Evolutionary conservation across 2,797 vertebrate genomes (phyloP).

Genomic region (Lemur catta): DNA sequence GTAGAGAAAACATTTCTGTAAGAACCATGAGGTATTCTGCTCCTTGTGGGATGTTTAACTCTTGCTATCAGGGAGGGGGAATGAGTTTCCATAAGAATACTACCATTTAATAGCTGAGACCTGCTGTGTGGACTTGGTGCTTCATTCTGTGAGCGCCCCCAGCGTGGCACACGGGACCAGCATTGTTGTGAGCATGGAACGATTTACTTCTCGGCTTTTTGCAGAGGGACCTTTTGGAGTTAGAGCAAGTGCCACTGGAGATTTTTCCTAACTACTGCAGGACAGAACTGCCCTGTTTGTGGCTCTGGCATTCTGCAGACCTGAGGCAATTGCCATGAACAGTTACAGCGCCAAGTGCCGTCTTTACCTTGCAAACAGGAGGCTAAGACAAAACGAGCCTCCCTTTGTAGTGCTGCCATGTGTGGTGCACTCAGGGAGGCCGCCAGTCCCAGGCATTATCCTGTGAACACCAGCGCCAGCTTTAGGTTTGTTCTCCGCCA

Average conservation of each 20-base stretch:
- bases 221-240: too few relatives aligned
- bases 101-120: background rate
- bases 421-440: fast-evolving
- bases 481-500: background rate
- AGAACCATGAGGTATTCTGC: background rate
- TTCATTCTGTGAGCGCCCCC: too few relatives aligned
- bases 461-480: background rate
- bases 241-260: background rate
- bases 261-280: background rate
- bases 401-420: background rate
- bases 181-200: fast-evolving
- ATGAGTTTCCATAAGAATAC: background rate
- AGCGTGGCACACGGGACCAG: fast-evolving
- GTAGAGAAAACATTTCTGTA: background rate
- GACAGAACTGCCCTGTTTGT: fast-evolving
- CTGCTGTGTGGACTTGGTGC: background rate
- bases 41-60: fast-evolving
- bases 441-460: fast-evolving
- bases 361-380: background rate
- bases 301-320: background rate
- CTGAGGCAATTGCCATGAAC: fast-evolving
- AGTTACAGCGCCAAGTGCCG: background rate
- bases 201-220: too few relatives aligned
- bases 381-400: fast-evolving
- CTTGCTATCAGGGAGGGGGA: fast-evolving